These are phyloP conservation scores for Lepidocyrtinus sp. DNA, from an alignment of 2,888 invertebrate genomes.

Conservation along the genomic window DNA sequence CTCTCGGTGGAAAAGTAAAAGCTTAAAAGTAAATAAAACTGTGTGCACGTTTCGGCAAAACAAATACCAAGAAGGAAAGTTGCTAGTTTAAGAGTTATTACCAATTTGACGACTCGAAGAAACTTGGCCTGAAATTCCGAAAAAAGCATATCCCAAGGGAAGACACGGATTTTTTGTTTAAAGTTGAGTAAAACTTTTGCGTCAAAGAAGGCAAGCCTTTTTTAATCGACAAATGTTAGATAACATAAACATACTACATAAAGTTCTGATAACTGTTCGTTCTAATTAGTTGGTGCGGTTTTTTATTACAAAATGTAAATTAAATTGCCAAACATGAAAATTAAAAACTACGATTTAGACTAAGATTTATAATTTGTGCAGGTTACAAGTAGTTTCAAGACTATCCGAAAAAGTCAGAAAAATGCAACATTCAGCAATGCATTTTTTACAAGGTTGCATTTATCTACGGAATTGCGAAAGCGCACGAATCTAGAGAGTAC, in stretches of 20 bases:
- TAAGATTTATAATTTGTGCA: no score
- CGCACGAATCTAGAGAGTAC: conserved; percentile 22
- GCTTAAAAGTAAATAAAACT: conserved; percentile 42
- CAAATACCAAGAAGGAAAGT: not conserved
- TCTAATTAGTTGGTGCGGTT: no score
- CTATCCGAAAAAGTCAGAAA: no score
- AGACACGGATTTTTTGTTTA: not conserved
- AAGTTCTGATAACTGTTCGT: no score
- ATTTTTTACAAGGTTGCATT: no score
- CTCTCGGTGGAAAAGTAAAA: conserved; percentile 20
- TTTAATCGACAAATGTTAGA: no score
- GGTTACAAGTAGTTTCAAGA: no score
- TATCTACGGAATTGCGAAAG: conserved; percentile 32
- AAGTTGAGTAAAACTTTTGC: not conserved
- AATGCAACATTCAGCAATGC: no score
- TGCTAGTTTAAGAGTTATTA: not conserved
- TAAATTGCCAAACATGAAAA: no score
- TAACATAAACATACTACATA: no score
- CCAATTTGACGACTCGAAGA: not conserved
- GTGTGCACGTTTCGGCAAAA: not conserved
- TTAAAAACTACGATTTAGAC: no score
- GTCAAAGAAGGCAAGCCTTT: not conserved
- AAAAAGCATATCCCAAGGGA: not conserved
- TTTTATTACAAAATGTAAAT: no score
- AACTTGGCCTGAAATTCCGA: not conserved